Evolutionary conservation across 2,888 invertebrate species (phyloP).

Genomic region (Orchesellides sinensis): DNA sequence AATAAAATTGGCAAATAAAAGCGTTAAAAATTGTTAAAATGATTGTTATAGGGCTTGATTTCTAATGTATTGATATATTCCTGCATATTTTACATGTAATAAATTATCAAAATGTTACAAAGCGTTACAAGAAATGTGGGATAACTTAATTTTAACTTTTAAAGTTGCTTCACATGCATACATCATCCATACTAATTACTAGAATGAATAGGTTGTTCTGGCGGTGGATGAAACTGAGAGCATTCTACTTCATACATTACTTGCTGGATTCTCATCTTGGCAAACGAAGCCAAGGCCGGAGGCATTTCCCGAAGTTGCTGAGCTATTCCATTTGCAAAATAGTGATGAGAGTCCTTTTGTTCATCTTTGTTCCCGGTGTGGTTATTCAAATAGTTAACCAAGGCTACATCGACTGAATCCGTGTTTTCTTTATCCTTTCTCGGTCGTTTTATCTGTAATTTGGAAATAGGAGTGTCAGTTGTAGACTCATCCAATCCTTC

Average conservation of each 20-base stretch:
- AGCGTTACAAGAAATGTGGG: no score
- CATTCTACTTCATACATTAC: not conserved
- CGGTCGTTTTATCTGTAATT: not conserved
- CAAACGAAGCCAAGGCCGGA: not conserved
- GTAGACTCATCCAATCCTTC: not conserved
- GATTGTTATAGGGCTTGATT: not conserved
- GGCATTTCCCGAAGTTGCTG: not conserved
- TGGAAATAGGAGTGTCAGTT: not conserved
- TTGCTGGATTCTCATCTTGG: not conserved
- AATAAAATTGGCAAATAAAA: no score
- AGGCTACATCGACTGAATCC: not conserved
- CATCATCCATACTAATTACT: not conserved
- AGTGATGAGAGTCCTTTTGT: not conserved
- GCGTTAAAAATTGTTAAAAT: no score
- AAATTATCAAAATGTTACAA: not conserved
- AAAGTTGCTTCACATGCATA: not conserved
- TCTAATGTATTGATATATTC: not conserved
- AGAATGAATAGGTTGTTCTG: no score
- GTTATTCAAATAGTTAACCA: not conserved
- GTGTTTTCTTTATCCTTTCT: not conserved
- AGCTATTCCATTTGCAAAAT: not conserved
- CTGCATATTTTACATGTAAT: not conserved
- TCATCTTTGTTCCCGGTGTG: no score
- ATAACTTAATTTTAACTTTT: not conserved
- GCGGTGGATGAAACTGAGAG: not conserved